A percentile compares a stretch with the other conserved stretches of the same genome.
Evolutionary conservation across 2,113 vertebrate species (phyloP).

Genomic region (Megatriorchis doriae): DNA sequence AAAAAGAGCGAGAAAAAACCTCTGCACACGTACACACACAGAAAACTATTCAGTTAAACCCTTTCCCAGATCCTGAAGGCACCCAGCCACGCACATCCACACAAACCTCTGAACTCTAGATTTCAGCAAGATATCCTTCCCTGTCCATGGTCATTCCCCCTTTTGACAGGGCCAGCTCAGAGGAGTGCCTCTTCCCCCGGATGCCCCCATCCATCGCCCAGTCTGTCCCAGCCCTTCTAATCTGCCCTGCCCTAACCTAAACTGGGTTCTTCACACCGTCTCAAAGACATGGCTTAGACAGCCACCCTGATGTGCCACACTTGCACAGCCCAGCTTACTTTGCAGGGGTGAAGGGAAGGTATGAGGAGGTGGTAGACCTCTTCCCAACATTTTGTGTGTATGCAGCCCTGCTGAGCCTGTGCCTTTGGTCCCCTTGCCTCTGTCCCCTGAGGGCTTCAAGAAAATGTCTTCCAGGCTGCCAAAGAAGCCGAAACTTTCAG

Average conservation of each 20-base stretch:
- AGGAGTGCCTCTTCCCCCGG: accelerated
- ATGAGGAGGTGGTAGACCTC: background rate
- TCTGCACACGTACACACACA: accelerated
- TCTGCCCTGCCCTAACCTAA: background rate
- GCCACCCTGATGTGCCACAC: background rate
- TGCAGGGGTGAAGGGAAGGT: background rate
- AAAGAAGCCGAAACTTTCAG: background rate
- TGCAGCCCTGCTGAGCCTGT: background rate
- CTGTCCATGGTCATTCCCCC: accelerated
- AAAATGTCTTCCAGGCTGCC: background rate
- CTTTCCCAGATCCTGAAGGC: background rate
- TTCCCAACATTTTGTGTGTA: background rate
- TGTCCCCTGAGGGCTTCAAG: accelerated
- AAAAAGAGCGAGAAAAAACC: background rate
- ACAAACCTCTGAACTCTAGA: background rate
- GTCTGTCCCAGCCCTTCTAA: background rate
- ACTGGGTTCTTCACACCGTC: background rate
- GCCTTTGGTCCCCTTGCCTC: background rate
- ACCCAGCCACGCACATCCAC: background rate
- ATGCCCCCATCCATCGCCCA: background rate
- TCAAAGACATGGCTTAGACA: background rate
- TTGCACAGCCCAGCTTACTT: accelerated
- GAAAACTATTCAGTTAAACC: background rate
- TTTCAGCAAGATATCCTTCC: background rate
- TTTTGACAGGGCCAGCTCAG: background rate